Base-by-base conservation (phyloP, 2,797 vertebrate species). In the Diplodus sargus region DNA sequence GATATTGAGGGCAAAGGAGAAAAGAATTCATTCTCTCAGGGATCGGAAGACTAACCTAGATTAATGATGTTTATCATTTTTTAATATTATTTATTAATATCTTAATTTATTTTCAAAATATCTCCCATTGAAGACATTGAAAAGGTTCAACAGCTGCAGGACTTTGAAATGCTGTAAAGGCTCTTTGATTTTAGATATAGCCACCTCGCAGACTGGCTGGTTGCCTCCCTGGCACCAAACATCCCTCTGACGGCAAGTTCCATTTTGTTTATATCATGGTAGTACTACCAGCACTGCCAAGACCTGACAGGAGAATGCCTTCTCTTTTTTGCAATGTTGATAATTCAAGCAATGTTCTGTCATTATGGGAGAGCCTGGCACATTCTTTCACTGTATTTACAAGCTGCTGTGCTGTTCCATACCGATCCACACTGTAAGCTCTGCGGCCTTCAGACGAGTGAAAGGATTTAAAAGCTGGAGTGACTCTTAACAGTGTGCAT, bases 271-370 rank as follows among this genome's bases (percentile, higher is more conserved):
- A 61, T 59, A 77, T 82, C 34, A 72, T 77, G 73, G 28, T 42
- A 84, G n/a, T 82, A 85, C 82, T 89, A 74, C 45, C 73, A 75
- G 25, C 17, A 85, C 52, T 72, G 53, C 39, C 22, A 57, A 64
- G 8, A 15, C 17, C 30, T 79, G 70, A 81, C 49, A 74, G 34
- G 28, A 79, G 43, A 77, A 79, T 59, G 34, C 34, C 34, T 34
- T 34, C 12, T 1, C 48, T 70, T 51, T 61, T 78, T 76, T 64
- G 42, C 54, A 48, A 62, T 25, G 56, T 57, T 76, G 58, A 79
- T 83, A 81, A 83, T 84, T 86, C 74, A 76, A 69, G 45, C 16
- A 2, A 75, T 51, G 62, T 61, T 74, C 28, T 64, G 74, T 85
- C 25, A 67, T 69, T 82, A 57, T 75, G 59, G 71, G 72, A 67